Conservation (phyloP, 2,888 invertebrate genomes). For the Torymus aiolomorphi region DNA sequence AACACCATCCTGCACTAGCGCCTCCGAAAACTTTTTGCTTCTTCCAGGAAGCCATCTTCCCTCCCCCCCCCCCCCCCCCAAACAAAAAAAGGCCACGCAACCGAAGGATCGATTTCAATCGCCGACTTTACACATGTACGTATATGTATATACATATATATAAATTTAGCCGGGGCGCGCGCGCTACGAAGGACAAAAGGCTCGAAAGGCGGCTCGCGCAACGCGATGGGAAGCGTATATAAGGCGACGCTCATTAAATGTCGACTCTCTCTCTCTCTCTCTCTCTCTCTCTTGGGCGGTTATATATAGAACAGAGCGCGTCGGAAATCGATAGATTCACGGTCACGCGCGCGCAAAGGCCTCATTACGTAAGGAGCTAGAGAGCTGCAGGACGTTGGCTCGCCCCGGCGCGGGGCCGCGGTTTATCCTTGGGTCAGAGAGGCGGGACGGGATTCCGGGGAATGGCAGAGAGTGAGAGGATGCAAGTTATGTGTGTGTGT, state of each 20-base stretch:
- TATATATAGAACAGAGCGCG: constrained; percentile 29
- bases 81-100: background rate
- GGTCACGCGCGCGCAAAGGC: constrained; percentile 57
- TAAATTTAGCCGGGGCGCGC: constrained; percentile 18
- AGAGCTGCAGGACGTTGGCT: constrained; percentile 26
- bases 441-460: too few relatives aligned
- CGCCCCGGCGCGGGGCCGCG: background rate
- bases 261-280: background rate
- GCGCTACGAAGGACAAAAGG: constrained; percentile 35
- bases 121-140: too few relatives aligned
- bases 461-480: too few relatives aligned
- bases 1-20: too few relatives aligned
- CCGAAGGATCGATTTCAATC: constrained; percentile 16
- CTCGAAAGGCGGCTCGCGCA: too few relatives aligned
- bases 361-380: constrained; percentile 43
- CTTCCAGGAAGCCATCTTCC: constrained; percentile 6
- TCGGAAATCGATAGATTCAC: constrained; percentile 66
- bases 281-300: background rate
- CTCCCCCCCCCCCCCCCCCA: too few relatives aligned
- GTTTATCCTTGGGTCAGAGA: constrained; percentile 38
- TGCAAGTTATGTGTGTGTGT: too few relatives aligned
- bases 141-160: background rate
- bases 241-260: constrained; percentile 21
- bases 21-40: background rate
- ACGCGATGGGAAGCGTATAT: constrained; percentile 29